phyloP scores from a whole-genome alignment of 1,140 invertebrate genomes.

The Idris sp. region DNA sequence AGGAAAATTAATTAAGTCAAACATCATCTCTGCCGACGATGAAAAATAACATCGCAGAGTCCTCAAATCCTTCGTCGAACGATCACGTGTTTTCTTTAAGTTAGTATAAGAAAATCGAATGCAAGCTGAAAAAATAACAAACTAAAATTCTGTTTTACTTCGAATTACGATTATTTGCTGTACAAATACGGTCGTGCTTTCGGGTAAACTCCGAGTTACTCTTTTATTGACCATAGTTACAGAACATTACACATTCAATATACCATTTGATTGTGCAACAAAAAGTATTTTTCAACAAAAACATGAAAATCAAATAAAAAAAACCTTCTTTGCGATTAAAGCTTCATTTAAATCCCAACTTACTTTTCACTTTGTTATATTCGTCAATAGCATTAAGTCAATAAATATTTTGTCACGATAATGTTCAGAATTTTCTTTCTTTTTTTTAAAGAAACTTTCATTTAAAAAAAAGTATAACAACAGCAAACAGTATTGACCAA shows the following conservation, averaged over 20 bases:
- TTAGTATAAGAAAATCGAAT: constrained; percentile 40
- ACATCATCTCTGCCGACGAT: constrained; percentile 7
- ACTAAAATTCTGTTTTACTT: constrained; percentile 36
- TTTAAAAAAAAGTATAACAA: too few species aligned
- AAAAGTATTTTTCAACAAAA: constrained; percentile 22
- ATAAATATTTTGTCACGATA: too few species aligned
- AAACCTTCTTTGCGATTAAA: constrained; percentile 8
- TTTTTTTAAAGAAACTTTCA: too few species aligned
- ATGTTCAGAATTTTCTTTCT: too few species aligned
- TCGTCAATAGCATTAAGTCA: too few species aligned
- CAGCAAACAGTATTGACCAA: too few species aligned
- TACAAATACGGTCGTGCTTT: constrained; percentile 35
- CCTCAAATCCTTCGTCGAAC: not conserved
- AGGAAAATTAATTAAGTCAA: constrained; percentile 33
- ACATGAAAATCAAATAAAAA: constrained; percentile 2
- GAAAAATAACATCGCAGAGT: constrained; percentile 44
- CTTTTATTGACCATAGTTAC: constrained; percentile 51
- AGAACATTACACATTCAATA: constrained; percentile 49
- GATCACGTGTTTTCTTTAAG: constrained; percentile 28
- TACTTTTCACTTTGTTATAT: too few species aligned
- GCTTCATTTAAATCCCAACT: too few species aligned
- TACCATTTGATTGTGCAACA: constrained; percentile 16
- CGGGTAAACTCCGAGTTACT: constrained; percentile 33
- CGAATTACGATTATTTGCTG: constrained; percentile 53
- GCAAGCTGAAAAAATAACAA: constrained; percentile 29